Evolutionary conservation across 2,113 vertebrate species (phyloP), one percentile per base, ranked within the genome.

Genomic region (Mesitornis unicolor): DNA sequence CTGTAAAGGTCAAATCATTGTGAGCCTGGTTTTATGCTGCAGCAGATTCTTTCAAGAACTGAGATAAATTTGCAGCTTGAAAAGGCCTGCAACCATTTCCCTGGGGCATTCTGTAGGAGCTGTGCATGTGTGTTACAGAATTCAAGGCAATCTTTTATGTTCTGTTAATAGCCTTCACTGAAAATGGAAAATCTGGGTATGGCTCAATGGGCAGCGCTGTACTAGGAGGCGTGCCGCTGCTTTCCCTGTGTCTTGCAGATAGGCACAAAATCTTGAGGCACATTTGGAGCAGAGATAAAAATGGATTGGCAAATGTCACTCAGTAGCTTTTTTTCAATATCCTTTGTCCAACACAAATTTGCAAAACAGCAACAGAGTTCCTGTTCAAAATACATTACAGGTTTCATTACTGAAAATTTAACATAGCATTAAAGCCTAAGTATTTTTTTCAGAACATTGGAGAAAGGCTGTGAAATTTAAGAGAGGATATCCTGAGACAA

Each of bases 111-210:
- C 80, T 1, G 1, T 33, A 73, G 87, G 35, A 81, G 28, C 69
- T 51, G 43, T 86, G 56, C 64, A 69, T 84, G 61, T 78, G 40
- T 73, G 79, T 71, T 95, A 90, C 19, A 70, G 50, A 90, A 95
- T 89, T 81, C 80, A 92, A 83, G 67, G 67, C 67, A 74, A 43
- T 90, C 93, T 92, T 97, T 96, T 94, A 70, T 87, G 43, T 93
- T 82, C 54, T 85, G 31, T 91, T 95, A 94, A 89, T 97, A 96
- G 65, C 38, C 76, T 92, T 84, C 67, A 69, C 35, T 93, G 90
- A 81, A 96, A 93, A 88, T 84, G 56, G 77, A 91, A 76, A 90
- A 73, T 87, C 60, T 64, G 38, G 8, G 29, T 73, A 69, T 67
- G 79, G 73, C 87, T 85, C 54, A 80, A 26, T 0, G 25, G 70